These are phyloP conservation scores for Penaeus indicus DNA, from an alignment of 1,140 invertebrate genomes.

Conservation along the genomic window DNA sequence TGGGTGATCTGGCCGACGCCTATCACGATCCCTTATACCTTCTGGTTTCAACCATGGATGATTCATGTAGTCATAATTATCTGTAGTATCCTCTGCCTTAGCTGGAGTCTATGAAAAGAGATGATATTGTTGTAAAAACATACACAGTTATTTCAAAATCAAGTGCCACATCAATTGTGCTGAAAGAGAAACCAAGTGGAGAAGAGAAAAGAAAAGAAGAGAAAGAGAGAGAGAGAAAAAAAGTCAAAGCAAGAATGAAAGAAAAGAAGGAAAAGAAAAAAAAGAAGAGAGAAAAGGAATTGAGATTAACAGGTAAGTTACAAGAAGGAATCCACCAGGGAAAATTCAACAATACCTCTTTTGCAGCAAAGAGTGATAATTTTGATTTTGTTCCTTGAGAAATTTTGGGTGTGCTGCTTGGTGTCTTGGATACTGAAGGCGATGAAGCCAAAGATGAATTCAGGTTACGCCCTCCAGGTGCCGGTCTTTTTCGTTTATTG, in stretches of 20 bases:
- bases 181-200: not conserved
- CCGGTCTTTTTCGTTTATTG: constrained; percentile 32
- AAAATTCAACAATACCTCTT: constrained; percentile 48
- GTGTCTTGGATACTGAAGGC: constrained; percentile 38
- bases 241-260: not conserved
- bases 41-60: constrained; percentile 86
- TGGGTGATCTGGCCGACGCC: constrained; percentile 78
- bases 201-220: not conserved
- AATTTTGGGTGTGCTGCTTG: constrained; percentile 54
- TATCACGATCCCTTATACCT: constrained; percentile 83
- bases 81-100: constrained; percentile 34
- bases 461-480: not conserved
- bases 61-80: constrained; percentile 81
- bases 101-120: constrained; percentile 36
- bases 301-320: constrained; percentile 3
- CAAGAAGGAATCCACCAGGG: not conserved
- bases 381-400: constrained; percentile 70
- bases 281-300: not conserved
- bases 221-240: not conserved
- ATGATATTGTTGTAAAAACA: not conserved
- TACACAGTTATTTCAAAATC: not conserved
- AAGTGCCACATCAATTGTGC: no score
- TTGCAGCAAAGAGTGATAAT: constrained; percentile 68
- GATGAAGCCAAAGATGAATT: constrained; percentile 22
- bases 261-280: not conserved